phyloP scores from a whole-genome alignment of 2,797 vertebrate genomes.

The Hafferia zeledoni region DNA sequence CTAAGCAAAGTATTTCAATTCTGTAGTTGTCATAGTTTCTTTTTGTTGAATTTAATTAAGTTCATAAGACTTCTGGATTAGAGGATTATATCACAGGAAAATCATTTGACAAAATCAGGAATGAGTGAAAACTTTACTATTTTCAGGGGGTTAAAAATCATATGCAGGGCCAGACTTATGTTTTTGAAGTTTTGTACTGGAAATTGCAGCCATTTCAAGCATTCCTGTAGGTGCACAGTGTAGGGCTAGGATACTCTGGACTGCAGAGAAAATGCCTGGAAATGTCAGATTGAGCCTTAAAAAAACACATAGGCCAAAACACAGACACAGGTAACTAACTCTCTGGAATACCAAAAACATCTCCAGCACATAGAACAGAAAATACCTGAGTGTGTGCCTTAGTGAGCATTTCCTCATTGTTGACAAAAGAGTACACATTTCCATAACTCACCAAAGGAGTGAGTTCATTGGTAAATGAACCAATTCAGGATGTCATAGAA shows the following conservation, averaged over 20 bases:
- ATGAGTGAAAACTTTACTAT: neutral
- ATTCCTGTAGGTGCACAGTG: neutral
- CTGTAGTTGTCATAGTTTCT: neutral
- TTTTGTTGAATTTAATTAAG: constrained; percentile 48
- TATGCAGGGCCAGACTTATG: neutral
- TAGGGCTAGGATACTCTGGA: neutral
- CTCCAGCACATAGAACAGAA: neutral
- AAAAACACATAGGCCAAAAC: neutral
- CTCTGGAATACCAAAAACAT: neutral
- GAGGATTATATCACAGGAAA: constrained; percentile 3
- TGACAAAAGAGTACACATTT: neutral
- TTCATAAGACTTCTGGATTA: constrained; percentile 33
- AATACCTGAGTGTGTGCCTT: neutral
- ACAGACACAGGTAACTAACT: neutral
- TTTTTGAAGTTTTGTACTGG: neutral
- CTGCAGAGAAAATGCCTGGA: neutral
- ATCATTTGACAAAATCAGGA: constrained; percentile 7
- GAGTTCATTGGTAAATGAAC: neutral
- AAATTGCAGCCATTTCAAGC: neutral
- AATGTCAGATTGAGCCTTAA: neutral
- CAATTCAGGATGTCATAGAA: neutral
- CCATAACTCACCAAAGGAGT: neutral
- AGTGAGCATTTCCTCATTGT: neutral
- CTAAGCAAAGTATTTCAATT: constrained; percentile 7
- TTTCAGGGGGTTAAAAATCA: neutral